Percentiles rank a stretch among this genome's conserved stretches.
Conservation (phyloP, 2,113 vertebrate genomes). For the Turnix velox region DNA sequence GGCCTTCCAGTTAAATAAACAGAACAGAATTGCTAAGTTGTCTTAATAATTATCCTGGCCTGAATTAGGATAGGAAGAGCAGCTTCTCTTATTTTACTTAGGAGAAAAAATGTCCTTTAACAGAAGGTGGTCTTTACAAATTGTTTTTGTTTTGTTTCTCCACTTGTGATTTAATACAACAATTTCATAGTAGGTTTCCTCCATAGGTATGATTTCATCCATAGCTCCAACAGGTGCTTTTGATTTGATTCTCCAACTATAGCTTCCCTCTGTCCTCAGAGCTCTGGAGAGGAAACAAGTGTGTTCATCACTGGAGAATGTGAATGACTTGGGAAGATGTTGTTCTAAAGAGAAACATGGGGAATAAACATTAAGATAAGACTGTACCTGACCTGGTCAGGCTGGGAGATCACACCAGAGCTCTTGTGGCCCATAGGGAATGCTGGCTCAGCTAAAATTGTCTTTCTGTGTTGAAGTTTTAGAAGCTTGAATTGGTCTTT, state of each 20-base stretch:
- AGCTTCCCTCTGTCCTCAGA: neutral
- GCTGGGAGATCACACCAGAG: neutral
- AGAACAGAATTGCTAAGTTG: neutral
- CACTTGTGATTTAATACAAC: neutral
- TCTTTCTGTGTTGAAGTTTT: neutral
- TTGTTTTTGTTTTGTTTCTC: neutral
- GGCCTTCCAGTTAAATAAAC: neutral
- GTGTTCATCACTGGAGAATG: neutral
- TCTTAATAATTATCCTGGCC: neutral
- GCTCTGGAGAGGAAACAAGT: neutral
- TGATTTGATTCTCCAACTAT: neutral
- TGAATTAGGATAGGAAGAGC: neutral
- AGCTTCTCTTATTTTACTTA: neutral
- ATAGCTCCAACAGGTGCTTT: neutral
- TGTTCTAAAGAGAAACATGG: neutral
- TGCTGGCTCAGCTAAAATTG: neutral
- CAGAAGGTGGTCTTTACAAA: neutral
- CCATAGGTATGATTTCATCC: neutral
- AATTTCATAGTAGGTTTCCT: neutral
- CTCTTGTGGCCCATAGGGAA: neutral
- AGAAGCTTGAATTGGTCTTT: neutral
- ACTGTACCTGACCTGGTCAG: neutral
- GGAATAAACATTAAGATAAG: neutral
- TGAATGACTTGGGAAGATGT: neutral
- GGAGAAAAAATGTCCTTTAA: neutral